phyloP scores from a whole-genome alignment of 2,113 vertebrate species.

The Apteryx owenii region DNA sequence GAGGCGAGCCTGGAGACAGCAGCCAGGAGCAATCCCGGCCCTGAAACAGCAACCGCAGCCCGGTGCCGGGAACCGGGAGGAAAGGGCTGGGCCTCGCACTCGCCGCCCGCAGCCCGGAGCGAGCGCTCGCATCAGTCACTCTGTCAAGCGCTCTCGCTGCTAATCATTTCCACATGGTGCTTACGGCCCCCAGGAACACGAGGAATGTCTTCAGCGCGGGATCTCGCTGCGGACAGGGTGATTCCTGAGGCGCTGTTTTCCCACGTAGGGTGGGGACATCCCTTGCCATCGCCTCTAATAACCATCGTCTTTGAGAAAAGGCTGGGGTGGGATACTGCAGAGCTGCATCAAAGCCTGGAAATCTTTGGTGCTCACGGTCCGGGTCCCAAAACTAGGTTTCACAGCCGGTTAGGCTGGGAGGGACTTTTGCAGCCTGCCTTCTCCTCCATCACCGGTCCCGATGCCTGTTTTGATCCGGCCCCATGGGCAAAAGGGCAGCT shows the following conservation, averaged over 20 bases:
- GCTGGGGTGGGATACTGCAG: not conserved
- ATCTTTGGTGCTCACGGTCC: not conserved
- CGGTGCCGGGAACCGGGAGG: conserved; percentile 38
- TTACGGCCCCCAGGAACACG: not conserved
- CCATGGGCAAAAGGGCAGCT: not conserved
- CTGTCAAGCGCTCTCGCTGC: conserved; percentile 46
- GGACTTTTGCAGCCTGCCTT: not conserved
- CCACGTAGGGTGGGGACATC: not conserved
- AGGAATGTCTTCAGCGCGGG: conserved; percentile 46
- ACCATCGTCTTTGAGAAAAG: not conserved
- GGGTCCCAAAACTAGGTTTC: not conserved
- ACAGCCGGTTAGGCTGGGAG: not conserved
- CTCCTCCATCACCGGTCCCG: not conserved
- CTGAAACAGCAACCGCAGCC: not conserved
- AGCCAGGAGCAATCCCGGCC: conserved; percentile 28
- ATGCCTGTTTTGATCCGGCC: not conserved
- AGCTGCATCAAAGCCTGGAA: not conserved
- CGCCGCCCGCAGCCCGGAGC: not conserved
- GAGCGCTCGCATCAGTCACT: conserved; percentile 40
- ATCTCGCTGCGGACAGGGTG: conserved; percentile 8
- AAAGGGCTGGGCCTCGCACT: not conserved
- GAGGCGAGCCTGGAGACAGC: conserved; percentile 40
- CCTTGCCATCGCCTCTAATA: conserved; percentile 24
- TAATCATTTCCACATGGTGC: conserved; percentile 68
- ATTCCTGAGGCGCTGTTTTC: conserved; percentile 22